A percentile compares a stretch with the other conserved stretches of the same genome.
Evolutionary conservation across 2,888 invertebrate genomes (phyloP).

Genomic region (Pyrrhia umbra): DNA sequence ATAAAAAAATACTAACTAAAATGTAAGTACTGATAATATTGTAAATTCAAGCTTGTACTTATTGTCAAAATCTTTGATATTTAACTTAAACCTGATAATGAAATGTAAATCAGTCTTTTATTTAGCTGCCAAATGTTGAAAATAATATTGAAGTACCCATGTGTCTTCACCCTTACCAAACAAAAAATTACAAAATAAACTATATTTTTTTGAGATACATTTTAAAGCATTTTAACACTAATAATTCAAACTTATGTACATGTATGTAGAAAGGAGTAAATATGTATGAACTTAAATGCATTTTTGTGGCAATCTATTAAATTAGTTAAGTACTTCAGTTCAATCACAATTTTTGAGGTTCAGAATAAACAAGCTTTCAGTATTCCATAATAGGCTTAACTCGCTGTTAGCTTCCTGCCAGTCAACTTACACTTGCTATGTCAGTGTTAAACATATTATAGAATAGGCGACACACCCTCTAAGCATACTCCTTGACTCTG

Average conservation of each 20-base stretch:
- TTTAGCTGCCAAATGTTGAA: constrained; percentile 24
- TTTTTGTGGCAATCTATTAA: constrained; percentile 68
- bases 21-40: neutral
- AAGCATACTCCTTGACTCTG: constrained; percentile 53
- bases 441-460: constrained; percentile 46
- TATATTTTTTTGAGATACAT: constrained; percentile 41
- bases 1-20: neutral
- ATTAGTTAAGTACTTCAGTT: constrained; percentile 82
- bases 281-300: constrained; percentile 72
- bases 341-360: constrained; percentile 76
- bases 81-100: neutral
- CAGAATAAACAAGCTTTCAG: constrained; percentile 60
- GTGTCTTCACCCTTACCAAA: constrained; percentile 37
- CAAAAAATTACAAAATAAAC: constrained; percentile 42
- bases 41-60: neutral
- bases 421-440: constrained; percentile 15
- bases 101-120: constrained; percentile 23
- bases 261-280: constrained; percentile 71
- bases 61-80: neutral
- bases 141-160: constrained; percentile 18
- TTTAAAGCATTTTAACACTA: constrained; percentile 74
- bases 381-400: constrained; percentile 58
- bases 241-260: constrained; percentile 83
- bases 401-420: constrained; percentile 9
- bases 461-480: constrained; percentile 39